Evolutionary conservation across 1,140 invertebrate genomes (phyloP), one percentile per base, ranked within the genome.

Genomic region (Ceratitis capitata): DNA sequence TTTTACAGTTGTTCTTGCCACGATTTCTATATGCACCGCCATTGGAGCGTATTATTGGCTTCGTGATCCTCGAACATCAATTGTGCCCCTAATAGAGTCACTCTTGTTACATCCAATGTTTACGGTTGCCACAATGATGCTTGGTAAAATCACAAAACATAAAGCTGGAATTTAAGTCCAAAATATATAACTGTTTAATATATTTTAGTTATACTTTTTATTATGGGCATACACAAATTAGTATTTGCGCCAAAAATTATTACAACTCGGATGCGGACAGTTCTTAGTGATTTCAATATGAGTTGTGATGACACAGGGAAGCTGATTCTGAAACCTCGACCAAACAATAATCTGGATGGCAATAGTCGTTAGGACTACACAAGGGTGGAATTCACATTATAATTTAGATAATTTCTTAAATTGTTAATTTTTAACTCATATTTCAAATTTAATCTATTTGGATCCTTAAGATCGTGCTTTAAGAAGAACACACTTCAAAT

Each of bases 191-290:
- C 14, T 47, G 7, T 64, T 74, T 26, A 49, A 19, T 84, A 74
- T 86, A 86, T 95, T 95, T 78, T 93, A 96, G 95, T 98, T 32
- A 92, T 98, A 87, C 93, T 99, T 84, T 98, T 99, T 89, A 93
- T 98, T 85, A 93, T 96, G 92, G 98, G 98, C 82, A 97, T 99
- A 64, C 98, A 99, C 91, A 97, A 97, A 92, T 94, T 97, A 91
- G 98, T 99, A 0, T 98, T 99, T 85, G 98, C 98, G 19, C 97
- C 98, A 14, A 98, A 97, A 88, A 99, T 99, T 89, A 98, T 99
- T 87, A 98, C 98, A 3, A 95, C 97, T 2, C 93, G 98, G 86
- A 97, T 97, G 39, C 93, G 98, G 61, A 95, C 94, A 56, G 98
- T 99, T 0, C 94, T 99, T 39, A 95, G 95, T 49, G 98, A 99